Evolutionary conservation across 1,140 invertebrate genomes (phyloP).

Genomic region (Temnothorax nylanderi): DNA sequence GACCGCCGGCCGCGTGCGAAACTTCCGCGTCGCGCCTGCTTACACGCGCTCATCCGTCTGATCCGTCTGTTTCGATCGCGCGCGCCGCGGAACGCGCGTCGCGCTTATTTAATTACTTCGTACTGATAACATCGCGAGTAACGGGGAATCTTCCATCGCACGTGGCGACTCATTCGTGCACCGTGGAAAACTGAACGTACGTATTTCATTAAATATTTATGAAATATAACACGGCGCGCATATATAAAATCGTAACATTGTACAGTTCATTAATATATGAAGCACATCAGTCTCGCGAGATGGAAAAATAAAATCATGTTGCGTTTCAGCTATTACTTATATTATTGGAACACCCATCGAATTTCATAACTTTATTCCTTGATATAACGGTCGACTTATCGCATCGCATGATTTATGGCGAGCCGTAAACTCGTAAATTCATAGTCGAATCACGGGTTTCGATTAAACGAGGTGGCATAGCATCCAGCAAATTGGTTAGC

Average conservation of each 20-base stretch:
- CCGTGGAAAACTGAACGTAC: background rate
- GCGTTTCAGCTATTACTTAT: background rate
- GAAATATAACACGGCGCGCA: background rate
- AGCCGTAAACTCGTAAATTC: conserved; percentile 57
- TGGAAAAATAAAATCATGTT: background rate
- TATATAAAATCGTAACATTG: background rate
- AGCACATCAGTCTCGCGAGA: background rate
- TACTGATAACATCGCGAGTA: conserved; percentile 35
- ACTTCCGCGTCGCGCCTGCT: conserved; percentile 48
- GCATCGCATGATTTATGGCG: background rate
- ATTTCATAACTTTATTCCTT: background rate
- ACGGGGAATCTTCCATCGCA: conserved; percentile 8
- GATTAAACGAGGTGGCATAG: background rate
- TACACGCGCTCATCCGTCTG: conserved; percentile 21
- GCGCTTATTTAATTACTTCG: conserved; percentile 59
- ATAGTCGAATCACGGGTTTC: conserved; percentile 49
- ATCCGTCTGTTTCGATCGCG: conserved; percentile 36
- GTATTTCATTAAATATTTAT: conserved; percentile 32
- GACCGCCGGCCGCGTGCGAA: conserved; percentile 53
- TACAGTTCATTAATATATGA: background rate
- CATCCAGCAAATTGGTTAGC: conserved; percentile 47
- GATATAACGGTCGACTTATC: conserved; percentile 42
- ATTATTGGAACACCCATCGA: background rate
- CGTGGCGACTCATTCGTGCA: conserved; percentile 23
- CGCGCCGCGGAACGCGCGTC: conserved; percentile 60